Base-by-base conservation (phyloP, 2,113 vertebrate species). In the Lycaon pictus region DNA sequence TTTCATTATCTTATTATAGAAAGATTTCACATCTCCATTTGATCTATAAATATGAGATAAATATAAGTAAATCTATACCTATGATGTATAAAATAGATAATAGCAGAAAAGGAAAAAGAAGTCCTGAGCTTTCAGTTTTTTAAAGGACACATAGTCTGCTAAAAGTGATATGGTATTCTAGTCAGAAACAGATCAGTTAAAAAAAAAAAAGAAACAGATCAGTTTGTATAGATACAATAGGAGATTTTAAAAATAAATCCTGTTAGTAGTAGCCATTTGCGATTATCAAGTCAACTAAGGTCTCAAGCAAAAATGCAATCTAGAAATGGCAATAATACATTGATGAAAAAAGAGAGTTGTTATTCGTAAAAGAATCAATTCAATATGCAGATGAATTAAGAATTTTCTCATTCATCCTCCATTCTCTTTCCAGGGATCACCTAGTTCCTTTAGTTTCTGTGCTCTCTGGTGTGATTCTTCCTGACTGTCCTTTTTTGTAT, bases 241-340 rank as follows among this genome's bases (percentile, higher is more conserved):
- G 77, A 60, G 17, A 87, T 32, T 32, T 72, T 81, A 86, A 55
- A 92, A 93, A 69, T 89, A 96, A 90, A 90, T 80, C 13, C 48
- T 86, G 90, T 12, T 20, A 25, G 55, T 25, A 19, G 19, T 79
- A 90, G 4, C 27, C 25, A 63, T 87, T 87, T 93, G 83, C 55
- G 74, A 79, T 27, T 58, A 69, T 62, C 65, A 91, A 91, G 19
- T 51, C 74, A 83, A 91, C 16, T 25, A 93, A 87, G 43, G n/a
- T 37, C 72, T 86, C 65, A 89, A 83, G 55, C 32, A 81, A 89
- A 79, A 77, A 69, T 71, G 20, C 22, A 62, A 76, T 35, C 76
- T 35, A 67, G 63, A 90, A 92, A 63, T 48, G 37, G 35, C 13
- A 56, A 56, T 56, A 76, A 71, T 9, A 69, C 25, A 35, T 0